A percentile compares a stretch with the other conserved stretches of the same genome.
Conservation (phyloP, 2,113 vertebrate species). For the Megaceryle torquata region DNA sequence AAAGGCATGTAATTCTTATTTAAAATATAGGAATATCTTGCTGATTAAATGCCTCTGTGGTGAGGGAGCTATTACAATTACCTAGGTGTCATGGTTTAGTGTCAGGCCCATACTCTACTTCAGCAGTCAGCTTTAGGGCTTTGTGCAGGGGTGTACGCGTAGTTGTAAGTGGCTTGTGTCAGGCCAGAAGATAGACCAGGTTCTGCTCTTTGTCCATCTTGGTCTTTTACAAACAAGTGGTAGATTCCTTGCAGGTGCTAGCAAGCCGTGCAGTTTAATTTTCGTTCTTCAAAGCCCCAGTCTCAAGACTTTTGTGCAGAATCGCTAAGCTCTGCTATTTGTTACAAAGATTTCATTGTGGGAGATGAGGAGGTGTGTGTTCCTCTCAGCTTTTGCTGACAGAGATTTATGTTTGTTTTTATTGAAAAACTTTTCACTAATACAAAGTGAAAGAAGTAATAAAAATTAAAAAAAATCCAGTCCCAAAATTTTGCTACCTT, state of each 20-base stretch:
- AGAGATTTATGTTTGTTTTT: not conserved
- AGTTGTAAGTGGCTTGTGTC: not conserved
- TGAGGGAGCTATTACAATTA: not conserved
- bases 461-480: not conserved
- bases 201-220: not conserved
- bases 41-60: not conserved
- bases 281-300: not conserved
- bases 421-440: not conserved
- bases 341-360: not conserved
- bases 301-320: not conserved
- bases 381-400: not conserved
- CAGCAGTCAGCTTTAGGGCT: not conserved
- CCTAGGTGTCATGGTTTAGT: not conserved
- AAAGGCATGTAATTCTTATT: not conserved
- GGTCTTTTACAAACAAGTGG: not conserved
- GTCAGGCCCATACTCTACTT: not conserved
- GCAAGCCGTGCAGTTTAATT: not conserved
- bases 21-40: not conserved
- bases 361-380: not conserved
- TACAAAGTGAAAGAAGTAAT: not conserved
- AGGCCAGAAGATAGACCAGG: not conserved
- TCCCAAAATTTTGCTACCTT: not conserved
- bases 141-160: not conserved
- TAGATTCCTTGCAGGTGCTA: not conserved
- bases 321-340: not conserved